Conservation (phyloP, 2,888 invertebrate species). For the Dolichopus griseipennis region DNA sequence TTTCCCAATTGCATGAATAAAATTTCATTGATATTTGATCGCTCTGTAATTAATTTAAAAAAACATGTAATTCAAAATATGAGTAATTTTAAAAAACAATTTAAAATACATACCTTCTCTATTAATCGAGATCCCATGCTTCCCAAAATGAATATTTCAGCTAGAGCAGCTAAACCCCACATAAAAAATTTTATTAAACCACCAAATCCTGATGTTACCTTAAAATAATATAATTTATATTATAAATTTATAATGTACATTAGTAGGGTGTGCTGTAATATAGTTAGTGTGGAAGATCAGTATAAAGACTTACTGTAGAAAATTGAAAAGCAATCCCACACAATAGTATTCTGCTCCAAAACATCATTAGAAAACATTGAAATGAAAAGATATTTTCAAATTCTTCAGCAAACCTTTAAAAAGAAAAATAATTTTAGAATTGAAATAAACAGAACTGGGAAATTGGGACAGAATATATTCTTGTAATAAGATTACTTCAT, state of each 20-base stretch:
- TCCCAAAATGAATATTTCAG: background rate
- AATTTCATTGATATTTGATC: background rate
- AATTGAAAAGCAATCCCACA: conserved; percentile 1
- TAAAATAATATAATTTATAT: too few species aligned
- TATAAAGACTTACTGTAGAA: background rate
- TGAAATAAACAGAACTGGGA: too few species aligned
- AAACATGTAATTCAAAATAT: background rate
- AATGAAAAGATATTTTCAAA: background rate
- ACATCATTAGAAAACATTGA: conserved; percentile 4
- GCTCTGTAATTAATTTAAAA: background rate
- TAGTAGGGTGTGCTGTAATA: too few species aligned
- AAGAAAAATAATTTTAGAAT: too few species aligned
- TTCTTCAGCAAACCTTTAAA: background rate
- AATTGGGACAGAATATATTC: too few species aligned
- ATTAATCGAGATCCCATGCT: background rate
- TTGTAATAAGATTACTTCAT: too few species aligned
- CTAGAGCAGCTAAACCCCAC: background rate
- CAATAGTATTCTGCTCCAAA: background rate
- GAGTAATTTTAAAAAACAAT: background rate
- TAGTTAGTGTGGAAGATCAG: too few species aligned
- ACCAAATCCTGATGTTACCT: background rate
- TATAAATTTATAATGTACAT: too few species aligned
- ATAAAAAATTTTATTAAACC: conserved; percentile 1
- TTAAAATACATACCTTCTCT: background rate
- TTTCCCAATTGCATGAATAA: conserved; percentile 1